These are phyloP conservation scores for Falco novaeseelandiae DNA, from an alignment of 2,797 vertebrate genomes.

Conservation along the genomic window DNA sequence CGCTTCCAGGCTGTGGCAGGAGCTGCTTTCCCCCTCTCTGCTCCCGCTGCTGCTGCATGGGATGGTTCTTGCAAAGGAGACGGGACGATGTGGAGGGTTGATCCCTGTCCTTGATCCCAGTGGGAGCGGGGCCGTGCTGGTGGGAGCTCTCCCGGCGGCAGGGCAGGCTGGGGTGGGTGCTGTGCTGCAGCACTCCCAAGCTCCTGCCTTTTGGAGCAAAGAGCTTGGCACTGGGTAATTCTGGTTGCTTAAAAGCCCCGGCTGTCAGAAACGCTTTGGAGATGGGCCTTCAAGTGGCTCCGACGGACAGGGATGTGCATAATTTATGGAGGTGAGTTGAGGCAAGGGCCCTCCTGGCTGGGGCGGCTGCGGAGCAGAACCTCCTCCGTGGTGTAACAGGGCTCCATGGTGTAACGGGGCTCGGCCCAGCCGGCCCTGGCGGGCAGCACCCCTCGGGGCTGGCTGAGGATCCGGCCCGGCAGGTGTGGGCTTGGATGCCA, in stretches of 20 bases:
- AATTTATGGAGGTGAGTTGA: constrained; percentile 61
- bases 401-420: background rate
- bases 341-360: background rate
- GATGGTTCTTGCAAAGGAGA: background rate
- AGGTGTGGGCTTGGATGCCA: background rate
- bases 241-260: constrained; percentile 64
- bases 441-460: background rate
- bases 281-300: constrained; percentile 51
- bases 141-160: background rate
- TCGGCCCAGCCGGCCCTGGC: fast-evolving
- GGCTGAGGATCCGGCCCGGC: background rate
- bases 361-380: background rate
- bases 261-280: constrained; percentile 71
- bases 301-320: constrained; percentile 23
- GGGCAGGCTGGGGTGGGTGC: background rate
- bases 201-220: background rate
- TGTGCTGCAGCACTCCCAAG: background rate
- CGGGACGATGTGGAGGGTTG: fast-evolving
- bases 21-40: fast-evolving
- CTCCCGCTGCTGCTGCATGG: fast-evolving
- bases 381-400: background rate
- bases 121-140: fast-evolving
- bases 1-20: background rate
- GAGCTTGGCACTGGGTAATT: constrained; percentile 25
- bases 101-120: background rate